Evolutionary conservation across 2,797 vertebrate species (phyloP).

Genomic region (Takifugu rubripes): DNA sequence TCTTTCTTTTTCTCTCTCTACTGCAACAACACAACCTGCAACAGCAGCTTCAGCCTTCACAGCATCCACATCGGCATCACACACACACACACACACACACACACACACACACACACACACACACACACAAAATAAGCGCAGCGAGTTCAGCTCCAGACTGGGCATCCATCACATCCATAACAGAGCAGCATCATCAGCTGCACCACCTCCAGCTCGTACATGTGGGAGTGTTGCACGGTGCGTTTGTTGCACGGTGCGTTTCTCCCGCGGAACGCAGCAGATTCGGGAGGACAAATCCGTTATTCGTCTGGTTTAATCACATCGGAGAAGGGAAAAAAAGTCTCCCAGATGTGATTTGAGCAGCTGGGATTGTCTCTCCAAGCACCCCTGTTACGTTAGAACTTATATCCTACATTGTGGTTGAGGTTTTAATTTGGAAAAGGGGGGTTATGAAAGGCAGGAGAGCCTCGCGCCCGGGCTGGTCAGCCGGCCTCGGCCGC

Average conservation of each 20-base stretch:
- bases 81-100: background rate
- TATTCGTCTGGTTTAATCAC: too few relatives aligned
- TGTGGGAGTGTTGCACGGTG: slow-evolving; percentile 22
- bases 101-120: background rate
- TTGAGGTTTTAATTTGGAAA: too few relatives aligned
- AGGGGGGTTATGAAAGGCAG: background rate
- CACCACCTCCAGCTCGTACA: slow-evolving; percentile 7
- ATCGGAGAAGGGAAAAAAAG: too few relatives aligned
- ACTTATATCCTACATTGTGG: too few relatives aligned
- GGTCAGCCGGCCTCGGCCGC: background rate
- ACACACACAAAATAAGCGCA: background rate
- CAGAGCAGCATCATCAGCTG: background rate
- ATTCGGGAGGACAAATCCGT: too few relatives aligned
- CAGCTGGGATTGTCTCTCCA: too few relatives aligned
- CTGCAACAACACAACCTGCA: background rate
- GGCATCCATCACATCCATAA: too few relatives aligned
- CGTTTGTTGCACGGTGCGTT: too few relatives aligned
- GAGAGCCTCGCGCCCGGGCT: background rate
- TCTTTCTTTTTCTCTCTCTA: background rate
- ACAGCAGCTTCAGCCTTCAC: background rate
- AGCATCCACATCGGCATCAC: background rate
- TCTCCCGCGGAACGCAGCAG: too few relatives aligned
- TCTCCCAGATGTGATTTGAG: too few relatives aligned
- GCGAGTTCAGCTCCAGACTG: background rate
- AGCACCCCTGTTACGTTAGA: too few relatives aligned